These are phyloP conservation scores for Dipodomys merriami DNA, from an alignment of 2,113 vertebrate species.

Conservation along the genomic window DNA sequence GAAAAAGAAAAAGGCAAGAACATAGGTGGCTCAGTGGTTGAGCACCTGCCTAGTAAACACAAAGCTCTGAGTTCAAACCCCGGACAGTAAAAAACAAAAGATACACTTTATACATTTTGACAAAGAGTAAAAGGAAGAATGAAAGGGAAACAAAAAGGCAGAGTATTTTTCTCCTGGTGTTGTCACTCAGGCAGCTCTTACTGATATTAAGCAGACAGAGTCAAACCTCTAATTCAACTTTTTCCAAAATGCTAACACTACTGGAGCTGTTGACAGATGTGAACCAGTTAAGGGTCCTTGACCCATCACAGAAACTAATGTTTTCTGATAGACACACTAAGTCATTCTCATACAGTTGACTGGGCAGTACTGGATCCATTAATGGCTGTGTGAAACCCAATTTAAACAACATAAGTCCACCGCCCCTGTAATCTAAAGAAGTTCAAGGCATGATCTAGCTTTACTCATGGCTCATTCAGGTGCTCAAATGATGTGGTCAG, in stretches of 20 bases:
- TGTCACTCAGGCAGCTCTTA: constrained; percentile 1
- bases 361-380: neutral
- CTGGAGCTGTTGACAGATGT: neutral
- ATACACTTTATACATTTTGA: constrained; percentile 30
- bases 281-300: neutral
- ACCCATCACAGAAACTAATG: neutral
- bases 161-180: neutral
- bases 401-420: neutral
- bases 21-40: too few species aligned
- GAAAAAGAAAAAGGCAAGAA: too few species aligned
- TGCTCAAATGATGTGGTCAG: neutral
- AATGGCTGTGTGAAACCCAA: neutral
- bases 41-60: too few species aligned
- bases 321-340: neutral
- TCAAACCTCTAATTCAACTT: neutral
- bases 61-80: too few species aligned
- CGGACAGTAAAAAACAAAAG: too few species aligned
- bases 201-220: constrained; percentile 22
- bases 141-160: constrained; percentile 1
- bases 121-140: constrained; percentile 46
- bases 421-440: neutral
- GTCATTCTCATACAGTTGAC: neutral
- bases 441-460: neutral
- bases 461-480: neutral
- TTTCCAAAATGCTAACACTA: neutral